Percentiles rank a stretch among this genome's conserved stretches.
phyloP scores from a whole-genome alignment of 2,888 invertebrate genomes.

The Philopedon plagiatum region DNA sequence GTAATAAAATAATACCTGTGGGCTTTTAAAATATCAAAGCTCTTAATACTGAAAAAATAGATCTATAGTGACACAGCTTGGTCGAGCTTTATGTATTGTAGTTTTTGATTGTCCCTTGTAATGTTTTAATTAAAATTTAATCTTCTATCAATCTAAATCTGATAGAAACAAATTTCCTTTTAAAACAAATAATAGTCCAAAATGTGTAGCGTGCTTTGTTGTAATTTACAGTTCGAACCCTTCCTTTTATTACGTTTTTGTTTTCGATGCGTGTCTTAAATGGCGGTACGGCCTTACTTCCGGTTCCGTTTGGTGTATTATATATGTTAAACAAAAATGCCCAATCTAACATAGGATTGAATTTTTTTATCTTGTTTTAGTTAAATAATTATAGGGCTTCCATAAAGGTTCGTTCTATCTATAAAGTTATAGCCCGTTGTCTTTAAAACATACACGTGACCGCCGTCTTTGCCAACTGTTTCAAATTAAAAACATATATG shows the following conservation, averaged over 20 bases:
- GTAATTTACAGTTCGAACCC: slow-evolving; percentile 40
- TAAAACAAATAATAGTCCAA: slow-evolving; percentile 37
- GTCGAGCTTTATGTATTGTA: too few species aligned
- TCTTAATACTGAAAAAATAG: too few species aligned
- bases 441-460: too few species aligned
- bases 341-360: slow-evolving; percentile 15
- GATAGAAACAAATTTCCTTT: slow-evolving; percentile 41
- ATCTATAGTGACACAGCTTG: too few species aligned
- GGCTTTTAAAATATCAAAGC: too few species aligned
- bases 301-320: slow-evolving; percentile 45
- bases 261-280: slow-evolving; percentile 48
- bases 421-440: too few species aligned
- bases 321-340: slow-evolving; percentile 26
- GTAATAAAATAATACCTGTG: too few species aligned
- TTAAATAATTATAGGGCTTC: slow-evolving; percentile 17
- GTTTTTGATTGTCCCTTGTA: background rate
- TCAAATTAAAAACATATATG: too few species aligned
- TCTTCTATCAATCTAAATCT: slow-evolving; percentile 40
- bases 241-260: slow-evolving; percentile 41
- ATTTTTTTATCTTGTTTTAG: slow-evolving; percentile 36
- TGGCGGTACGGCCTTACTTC: slow-evolving; percentile 44
- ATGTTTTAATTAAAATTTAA: slow-evolving; percentile 44
- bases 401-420: too few species aligned
- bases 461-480: too few species aligned
- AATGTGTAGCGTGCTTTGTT: slow-evolving; percentile 40